Evolutionary conservation across 2,888 invertebrate genomes (phyloP).

Genomic region (Nezara viridula): DNA sequence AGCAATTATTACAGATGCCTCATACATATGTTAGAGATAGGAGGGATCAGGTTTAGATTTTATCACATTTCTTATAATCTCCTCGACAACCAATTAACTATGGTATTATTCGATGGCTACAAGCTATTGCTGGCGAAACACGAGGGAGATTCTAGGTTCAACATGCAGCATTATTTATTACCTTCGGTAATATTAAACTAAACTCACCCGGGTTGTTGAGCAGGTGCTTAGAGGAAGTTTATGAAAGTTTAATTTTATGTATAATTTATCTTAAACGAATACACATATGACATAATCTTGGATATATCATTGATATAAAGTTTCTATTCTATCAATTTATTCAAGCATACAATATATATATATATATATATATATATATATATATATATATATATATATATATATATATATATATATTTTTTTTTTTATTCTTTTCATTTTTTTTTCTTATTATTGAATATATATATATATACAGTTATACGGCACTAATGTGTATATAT

Average conservation of each 20-base stretch:
- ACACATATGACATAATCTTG: no score
- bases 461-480: no score
- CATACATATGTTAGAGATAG: constrained; percentile 33
- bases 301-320: no score
- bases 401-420: no score
- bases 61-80: background rate
- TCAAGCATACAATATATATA: no score
- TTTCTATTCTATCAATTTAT: no score
- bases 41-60: background rate
- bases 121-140: background rate
- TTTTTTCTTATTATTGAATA: no score
- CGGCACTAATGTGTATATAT: no score
- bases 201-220: background rate
- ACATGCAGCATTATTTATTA: background rate
- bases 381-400: no score
- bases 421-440: no score
- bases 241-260: background rate
- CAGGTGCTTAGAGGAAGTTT: background rate
- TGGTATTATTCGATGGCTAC: background rate
- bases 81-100: background rate
- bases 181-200: background rate
- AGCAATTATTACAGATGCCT: background rate
- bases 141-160: background rate
- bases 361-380: no score
- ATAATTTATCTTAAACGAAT: background rate